Evolutionary conservation across 2,797 vertebrate species (phyloP), one percentile per base, ranked within the genome.

Genomic region (Rousettus madagascariensis): DNA sequence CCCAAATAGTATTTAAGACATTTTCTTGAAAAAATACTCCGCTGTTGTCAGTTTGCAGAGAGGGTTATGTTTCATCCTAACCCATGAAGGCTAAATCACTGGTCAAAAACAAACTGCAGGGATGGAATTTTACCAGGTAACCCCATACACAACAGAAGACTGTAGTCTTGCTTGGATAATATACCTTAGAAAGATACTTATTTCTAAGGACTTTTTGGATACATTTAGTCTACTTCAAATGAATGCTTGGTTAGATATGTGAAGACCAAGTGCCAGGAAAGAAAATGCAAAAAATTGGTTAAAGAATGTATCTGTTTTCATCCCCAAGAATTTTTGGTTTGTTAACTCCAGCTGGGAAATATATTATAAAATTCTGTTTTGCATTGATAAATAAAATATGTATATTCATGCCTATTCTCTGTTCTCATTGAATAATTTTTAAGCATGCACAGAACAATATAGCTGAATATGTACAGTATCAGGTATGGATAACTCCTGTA

Each of bases 21-120:
- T 65, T 94, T 91, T 94, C 46, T 46, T 83, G 33, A 82, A 88
- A 94, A 94, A 94, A 38, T 22, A 84, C 72, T 78, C 63, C 51
- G 57, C 46, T 63, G 46, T 51, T 89, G 12, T 86, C 38, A 85
- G 33, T 85, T 78, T 96, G 78, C 28, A 90, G 38, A 90, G 46
- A 91, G 38, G 82, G 24, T n/a, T 75, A 69, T 43, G 59, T 78
- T 96, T 82, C 82, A 78, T 43, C 57, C 43, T 17, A 91, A 82
- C 12, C 49, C 46, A 68, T 20, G 6, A 63, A 33, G 49, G 38
- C 79, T 68, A 93, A 95, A 87, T 84, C 74, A 90, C 61, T n/a
- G 90, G 38, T 38, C 15, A 91, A 87, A 86, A 80, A 87, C 46
- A 94, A 94, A 68, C 46, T 53, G 28, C 79, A 83, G 36, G 72